Base-by-base conservation (phyloP, 2,797 vertebrate species). In the Spinus olivaceus region DNA sequence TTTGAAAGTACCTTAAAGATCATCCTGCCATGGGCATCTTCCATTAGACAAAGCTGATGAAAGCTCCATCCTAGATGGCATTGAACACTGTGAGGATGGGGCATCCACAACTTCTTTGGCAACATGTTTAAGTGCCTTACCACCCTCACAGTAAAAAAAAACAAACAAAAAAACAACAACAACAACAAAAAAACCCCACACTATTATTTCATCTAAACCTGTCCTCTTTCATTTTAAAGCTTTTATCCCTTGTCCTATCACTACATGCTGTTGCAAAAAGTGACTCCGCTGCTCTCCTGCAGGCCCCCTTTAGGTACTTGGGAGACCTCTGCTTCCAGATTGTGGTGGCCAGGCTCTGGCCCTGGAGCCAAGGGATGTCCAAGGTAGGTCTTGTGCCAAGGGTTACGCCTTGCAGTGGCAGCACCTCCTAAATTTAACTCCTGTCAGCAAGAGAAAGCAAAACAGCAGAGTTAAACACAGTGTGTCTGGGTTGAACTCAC, bases 401-500 rank as follows among this genome's bases (percentile, higher is more conserved):
- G 42, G 28, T 70, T 79, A 23, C 2, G 3, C 67, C 23, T 59
- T 0, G 0, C 5, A 2, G 54, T 0, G 1, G 47, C 3, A 13
- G 24, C 20, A 78, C 35, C 5, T 3, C 27, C 60, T 35, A 32
- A 65, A 28, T 35, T 1, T 0, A 65, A 79, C 8, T 39, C 42
- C 57, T 65, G 61, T 20, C 46, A 74, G 46, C 1, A 17, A 61
- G n/a, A 77, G 46, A 69, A 83, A 86, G 47, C 33, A 78, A 86
- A 19, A 24, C 66, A 80, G 16, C 37, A 30, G 46, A 64, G 12
- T 46, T 53, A 91, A 73, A 70, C 3, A 3, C 25, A 3, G 14
- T 18, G n/a, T 8, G n/a, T 24, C 72, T 5, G 8, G 23, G 24
- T 8, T 88, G 82, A 93, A 71, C 63, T 41, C 1, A 7, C 63